phyloP scores from a whole-genome alignment of 2,888 invertebrate genomes.

The Belgica antarctica region DNA sequence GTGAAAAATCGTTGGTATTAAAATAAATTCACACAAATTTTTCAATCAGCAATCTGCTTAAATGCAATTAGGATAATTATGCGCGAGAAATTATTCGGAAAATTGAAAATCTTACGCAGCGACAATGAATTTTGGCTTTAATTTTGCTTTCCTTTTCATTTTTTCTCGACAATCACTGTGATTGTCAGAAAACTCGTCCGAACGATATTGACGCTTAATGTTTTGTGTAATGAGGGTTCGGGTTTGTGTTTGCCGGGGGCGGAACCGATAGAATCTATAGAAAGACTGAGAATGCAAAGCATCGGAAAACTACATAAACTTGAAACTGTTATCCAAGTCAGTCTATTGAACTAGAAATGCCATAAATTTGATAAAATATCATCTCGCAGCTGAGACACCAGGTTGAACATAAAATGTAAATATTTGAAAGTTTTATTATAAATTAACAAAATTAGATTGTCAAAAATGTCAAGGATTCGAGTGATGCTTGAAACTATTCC shows the following conservation, averaged over 20 bases:
- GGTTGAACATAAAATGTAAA: neutral
- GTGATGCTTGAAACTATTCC: neutral
- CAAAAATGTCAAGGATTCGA: neutral
- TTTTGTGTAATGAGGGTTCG: conserved; percentile 34
- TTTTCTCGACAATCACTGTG: neutral
- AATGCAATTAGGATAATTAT: neutral
- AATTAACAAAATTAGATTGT: neutral
- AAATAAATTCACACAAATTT: neutral
- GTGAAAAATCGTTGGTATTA: neutral
- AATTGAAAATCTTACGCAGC: neutral
- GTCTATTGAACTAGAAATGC: neutral
- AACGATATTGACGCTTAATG: conserved; percentile 30
- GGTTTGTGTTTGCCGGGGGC: neutral
- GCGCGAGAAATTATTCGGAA: neutral
- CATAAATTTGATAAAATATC: neutral
- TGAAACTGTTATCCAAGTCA: neutral
- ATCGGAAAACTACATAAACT: no score
- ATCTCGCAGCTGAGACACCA: no score
- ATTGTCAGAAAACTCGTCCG: neutral
- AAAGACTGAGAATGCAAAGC: neutral
- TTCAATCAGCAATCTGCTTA: neutral
- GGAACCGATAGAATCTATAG: neutral
- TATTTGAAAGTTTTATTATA: neutral
- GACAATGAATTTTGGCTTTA: neutral
- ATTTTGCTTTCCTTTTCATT: neutral